A percentile compares a stretch with the other conserved stretches of the same genome.
Conservation (phyloP, 1,140 invertebrate species). For the Brachystomella parvula region DNA sequence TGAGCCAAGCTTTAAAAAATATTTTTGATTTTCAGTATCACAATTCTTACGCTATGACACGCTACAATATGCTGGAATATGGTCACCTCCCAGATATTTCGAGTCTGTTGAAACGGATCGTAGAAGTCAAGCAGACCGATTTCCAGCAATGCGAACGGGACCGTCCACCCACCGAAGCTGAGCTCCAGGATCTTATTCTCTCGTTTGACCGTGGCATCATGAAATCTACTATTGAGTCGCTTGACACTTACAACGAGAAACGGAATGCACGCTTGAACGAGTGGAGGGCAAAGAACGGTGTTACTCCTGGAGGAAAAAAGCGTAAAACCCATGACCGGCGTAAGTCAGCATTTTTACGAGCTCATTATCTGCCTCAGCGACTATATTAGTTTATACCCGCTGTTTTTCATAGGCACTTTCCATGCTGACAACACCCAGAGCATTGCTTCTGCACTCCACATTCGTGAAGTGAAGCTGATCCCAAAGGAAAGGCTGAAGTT, state of each 20-base stretch:
- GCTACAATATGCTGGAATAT: slow-evolving; percentile 35
- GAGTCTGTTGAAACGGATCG: slow-evolving; percentile 20
- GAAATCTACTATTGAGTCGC: slow-evolving; percentile 9
- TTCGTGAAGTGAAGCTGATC: slow-evolving; percentile 26
- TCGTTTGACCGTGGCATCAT: slow-evolving; percentile 26
- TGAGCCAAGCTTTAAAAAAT: background rate
- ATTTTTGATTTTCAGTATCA: slow-evolving; percentile 29
- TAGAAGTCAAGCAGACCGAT: background rate
- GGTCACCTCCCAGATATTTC: slow-evolving; percentile 32
- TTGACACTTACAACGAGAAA: slow-evolving; percentile 22
- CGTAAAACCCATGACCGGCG: slow-evolving; percentile 33
- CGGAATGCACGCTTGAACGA: slow-evolving; percentile 25
- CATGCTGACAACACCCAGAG: slow-evolving; percentile 31
- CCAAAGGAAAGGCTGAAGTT: slow-evolving; percentile 2
- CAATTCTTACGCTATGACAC: slow-evolving; percentile 31
- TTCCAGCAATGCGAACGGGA: slow-evolving; percentile 14
- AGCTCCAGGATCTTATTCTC: slow-evolving; percentile 26
- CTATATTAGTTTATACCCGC: background rate
- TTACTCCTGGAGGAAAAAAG: slow-evolving; percentile 3
- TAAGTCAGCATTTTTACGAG: slow-evolving; percentile 17
- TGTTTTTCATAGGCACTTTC: slow-evolving; percentile 30
- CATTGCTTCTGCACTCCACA: slow-evolving; percentile 36
- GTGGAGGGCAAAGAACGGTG: slow-evolving; percentile 16
- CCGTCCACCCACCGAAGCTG: slow-evolving; percentile 23
- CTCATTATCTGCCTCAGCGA: background rate